Base-by-base conservation (phyloP, 2,797 vertebrate genomes). In the Chelon labrosus region DNA sequence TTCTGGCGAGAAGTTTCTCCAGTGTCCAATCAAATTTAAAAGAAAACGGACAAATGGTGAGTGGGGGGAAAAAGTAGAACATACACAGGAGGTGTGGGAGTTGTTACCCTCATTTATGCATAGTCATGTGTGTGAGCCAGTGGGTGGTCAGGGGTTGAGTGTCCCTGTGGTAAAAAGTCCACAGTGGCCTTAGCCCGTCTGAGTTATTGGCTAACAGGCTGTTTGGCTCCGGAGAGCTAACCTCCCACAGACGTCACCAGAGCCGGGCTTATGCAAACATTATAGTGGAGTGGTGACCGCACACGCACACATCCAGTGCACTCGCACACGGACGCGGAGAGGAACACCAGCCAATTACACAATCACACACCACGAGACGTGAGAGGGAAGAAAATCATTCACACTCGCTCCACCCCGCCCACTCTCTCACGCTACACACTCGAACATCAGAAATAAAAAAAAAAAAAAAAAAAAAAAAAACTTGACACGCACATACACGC, bases 131-230 rank as follows among this genome's bases (percentile, higher is more conserved):
- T 80, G 70, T 3, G 20, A 66, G 49, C 49, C 44, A 11, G 70
- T 35, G 57, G 68, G 73, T 27, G 81, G 66, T 76, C 73, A 64
- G 71, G 58, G 73, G 80, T 80, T 71, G 74, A 79, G 72, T 27
- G 60, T 69, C 65, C 70, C 73, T 2, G 69, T 77, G 89, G 88
- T 87, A 80, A 87, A 87, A 86, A 84, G 89, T 91, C 88, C 89
- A 92, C 71, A 74, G 46, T 49, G 77, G 74, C 77, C 58, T 46
- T 5, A 65, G 73, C 65, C 67, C 27, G 19, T 80, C 79, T 59
- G 79, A 82, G 77, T 89, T 87, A 90, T 83, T 91, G 88, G 90
- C 90, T 83, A 91, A 91, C 85, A 47, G 85, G 68, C 68, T 75
- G 82, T 86, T 85, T 87, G 86, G 77, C 77, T 83, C 60, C 0